Base-by-base conservation (phyloP, 2,113 vertebrate genomes). In the Labeo catla region DNA sequence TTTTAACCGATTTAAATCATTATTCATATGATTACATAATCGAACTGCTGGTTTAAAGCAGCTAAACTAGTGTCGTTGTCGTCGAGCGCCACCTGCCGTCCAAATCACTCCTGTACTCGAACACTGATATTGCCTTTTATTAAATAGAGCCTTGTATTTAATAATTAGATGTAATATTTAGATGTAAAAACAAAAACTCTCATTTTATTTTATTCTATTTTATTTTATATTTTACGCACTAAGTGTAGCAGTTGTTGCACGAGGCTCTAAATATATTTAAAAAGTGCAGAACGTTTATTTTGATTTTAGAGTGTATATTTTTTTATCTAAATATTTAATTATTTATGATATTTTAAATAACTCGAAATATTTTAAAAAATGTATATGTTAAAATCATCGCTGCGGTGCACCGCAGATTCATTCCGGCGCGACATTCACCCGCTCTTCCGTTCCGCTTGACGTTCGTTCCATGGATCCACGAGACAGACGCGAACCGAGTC, bases 401-500 rank as follows among this genome's bases (percentile, higher is more conserved):
- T 5, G 2, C 66, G 23, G 74, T 81, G 43, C 47, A 21, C 63
- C 4, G 12, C 6, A 19, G 16, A 70, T 4, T 52, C 21, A 2
- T 23, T 83, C 81, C 81, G 81, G 23, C 57, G 39, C 13, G 2
- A 66, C 59, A 28, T 5, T 4, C 39, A 10, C 13, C 3, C n/a
- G 21, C 21, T 10, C n/a, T 76, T 8, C 4, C 6, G 63, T 66
- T 79, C 81, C 68, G 49, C 59, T 3, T 43, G 36, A 16, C 19
- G 0, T 63, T 87, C n/a, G 81, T 70, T 83, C 63, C 63, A 4
- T 16, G 63, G 43, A 1, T 66, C 47, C 23, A 92, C 91, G 92
- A 89, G 87, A 23, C 68, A 1, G 47, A 7, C 34, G 15, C 78
- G 43, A 76, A 39, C 68, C 66, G 68, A 8, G 45, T 21, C 59